phyloP scores from a whole-genome alignment of 2,797 vertebrate species.

The Takifugu ocellatus region DNA sequence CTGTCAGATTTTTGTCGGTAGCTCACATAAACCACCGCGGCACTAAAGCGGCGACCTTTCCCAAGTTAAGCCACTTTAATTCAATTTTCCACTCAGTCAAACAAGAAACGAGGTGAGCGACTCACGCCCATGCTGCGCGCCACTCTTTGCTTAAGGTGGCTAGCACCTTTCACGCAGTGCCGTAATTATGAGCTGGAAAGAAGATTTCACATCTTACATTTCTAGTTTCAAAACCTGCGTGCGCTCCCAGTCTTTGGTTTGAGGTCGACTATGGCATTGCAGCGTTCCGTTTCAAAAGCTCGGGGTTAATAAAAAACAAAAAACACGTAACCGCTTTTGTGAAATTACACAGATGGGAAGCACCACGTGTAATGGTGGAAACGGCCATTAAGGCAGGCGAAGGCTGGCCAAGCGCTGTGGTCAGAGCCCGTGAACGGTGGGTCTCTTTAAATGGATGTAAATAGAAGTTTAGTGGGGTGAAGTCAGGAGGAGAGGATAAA shows the following conservation, averaged over 20 bases:
- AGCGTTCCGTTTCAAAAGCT: neutral
- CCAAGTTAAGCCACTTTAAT: slow-evolving; percentile 32
- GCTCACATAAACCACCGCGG: slow-evolving; percentile 10
- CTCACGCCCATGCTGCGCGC: slow-evolving; percentile 2
- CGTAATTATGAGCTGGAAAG: neutral
- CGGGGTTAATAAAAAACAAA: slow-evolving; percentile 6
- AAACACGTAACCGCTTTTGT: slow-evolving; percentile 2
- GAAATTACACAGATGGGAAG: slow-evolving; percentile 25
- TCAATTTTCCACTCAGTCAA: slow-evolving; percentile 39
- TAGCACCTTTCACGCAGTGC: neutral
- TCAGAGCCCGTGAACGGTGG: slow-evolving; percentile 49
- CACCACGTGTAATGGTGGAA: slow-evolving; percentile 17
- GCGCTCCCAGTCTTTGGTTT: neutral
- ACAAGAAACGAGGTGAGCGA: slow-evolving; percentile 13
- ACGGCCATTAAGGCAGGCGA: slow-evolving; percentile 28
- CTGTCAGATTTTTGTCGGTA: slow-evolving; percentile 25
- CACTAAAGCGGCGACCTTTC: slow-evolving; percentile 35
- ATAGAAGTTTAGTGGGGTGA: slow-evolving; percentile 60
- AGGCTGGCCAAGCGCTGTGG: slow-evolving; percentile 28
- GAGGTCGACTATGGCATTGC: neutral
- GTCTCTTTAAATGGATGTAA: slow-evolving; percentile 53
- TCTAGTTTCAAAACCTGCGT: too few species aligned
- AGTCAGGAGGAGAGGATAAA: slow-evolving; percentile 59
- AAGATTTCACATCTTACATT: slow-evolving; percentile 19
- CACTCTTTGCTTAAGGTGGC: slow-evolving; percentile 4